A percentile compares a stretch with the other conserved stretches of the same genome.
Evolutionary conservation across 2,888 invertebrate species (phyloP).

Genomic region (Busseola fusca): DNA sequence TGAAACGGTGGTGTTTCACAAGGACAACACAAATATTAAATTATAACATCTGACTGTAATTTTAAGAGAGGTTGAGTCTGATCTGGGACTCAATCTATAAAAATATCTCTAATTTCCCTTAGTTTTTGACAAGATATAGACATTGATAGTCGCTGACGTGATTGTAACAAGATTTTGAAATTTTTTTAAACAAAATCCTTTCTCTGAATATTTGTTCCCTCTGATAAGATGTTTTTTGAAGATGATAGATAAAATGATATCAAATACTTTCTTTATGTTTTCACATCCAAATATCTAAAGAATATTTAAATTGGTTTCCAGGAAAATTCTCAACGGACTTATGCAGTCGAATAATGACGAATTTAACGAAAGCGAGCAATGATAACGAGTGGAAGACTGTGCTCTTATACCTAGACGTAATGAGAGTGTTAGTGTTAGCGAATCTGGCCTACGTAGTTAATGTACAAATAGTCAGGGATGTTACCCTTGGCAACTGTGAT

Average conservation of each 20-base stretch:
- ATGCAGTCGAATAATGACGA: slow-evolving; percentile 75
- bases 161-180: neutral
- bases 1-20: neutral
- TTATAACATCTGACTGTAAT: neutral
- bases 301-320: slow-evolving; percentile 64
- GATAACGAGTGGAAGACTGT: slow-evolving; percentile 82
- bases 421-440: slow-evolving; percentile 79
- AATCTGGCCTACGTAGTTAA: slow-evolving; percentile 82
- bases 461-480: slow-evolving; percentile 85
- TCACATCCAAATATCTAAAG: neutral
- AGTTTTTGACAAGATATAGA: no score
- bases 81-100: neutral
- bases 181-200: neutral
- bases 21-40: neutral
- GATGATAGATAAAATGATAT: no score
- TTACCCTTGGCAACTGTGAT: slow-evolving; percentile 80
- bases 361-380: slow-evolving; percentile 76
- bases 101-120: neutral
- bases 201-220: neutral
- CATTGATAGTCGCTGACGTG: neutral
- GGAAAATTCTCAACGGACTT: slow-evolving; percentile 83
- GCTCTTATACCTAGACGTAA: slow-evolving; percentile 79
- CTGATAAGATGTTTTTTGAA: no score
- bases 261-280: neutral
- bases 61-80: neutral